Base-by-base conservation (phyloP, 2,797 vertebrate species). In the Ceyx erithaca region DNA sequence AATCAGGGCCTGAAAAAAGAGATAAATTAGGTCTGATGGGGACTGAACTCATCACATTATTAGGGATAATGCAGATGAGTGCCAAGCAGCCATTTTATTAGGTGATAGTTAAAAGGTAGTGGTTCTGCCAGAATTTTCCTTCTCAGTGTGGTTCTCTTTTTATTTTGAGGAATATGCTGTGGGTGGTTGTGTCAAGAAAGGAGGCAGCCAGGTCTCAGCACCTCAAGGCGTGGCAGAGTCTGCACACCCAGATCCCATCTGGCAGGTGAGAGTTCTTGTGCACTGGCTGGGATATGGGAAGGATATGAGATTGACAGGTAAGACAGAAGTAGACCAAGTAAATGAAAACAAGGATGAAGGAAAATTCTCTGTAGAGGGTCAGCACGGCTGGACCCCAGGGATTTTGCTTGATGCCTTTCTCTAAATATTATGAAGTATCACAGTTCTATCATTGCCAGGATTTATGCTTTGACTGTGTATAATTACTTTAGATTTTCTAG, bases 1-100 rank as follows among this genome's bases (percentile, higher is more conserved):
- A 71, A 85, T 55, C 2, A 2, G 20, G 25, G 16, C 12, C 40
- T 46, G 49, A 51, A n/a, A 41, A 77, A 66, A 35, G 15, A 85
- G 18, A 26, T 14, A 35, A 48, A 20, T 13, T 37, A 41, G 8
- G 4, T 22, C 41, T 28, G 18, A 28, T 63, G 10, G 26, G 17
- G 7, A 20, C 21, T 18, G 28, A 30, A 8, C 17, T 41, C 28
- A 45, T 30, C 43, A 37, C 23, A 9, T 23, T 12, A 30, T 11
- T 6, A 48, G 0, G 0, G 40, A 5, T 23, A 72, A 37, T 1
- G 2, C 11, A 17, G 8, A 37, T 77, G 63, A 61, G 25, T 10
- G 41, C 12, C n/a, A n/a, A 63, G 52, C 1, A 3, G 17, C 35
- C 31, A 22, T 31, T 90, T 46, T 62, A 48, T 51, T 66, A 55